Evolutionary conservation across 2,888 invertebrate species (phyloP).

Genomic region (Synanthedon andrenaeformis): DNA sequence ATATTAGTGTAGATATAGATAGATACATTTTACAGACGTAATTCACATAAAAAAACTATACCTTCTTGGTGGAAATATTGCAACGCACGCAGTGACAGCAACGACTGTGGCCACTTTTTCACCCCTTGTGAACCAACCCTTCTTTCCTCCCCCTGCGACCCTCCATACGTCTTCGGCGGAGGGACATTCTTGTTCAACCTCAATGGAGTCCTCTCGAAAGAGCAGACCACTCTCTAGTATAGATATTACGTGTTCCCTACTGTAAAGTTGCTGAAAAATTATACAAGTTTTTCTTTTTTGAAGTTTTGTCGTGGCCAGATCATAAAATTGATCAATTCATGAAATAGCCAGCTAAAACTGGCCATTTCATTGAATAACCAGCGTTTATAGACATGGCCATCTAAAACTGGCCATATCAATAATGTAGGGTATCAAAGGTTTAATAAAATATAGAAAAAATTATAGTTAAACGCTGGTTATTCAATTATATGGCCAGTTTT

Average conservation of each 20-base stretch:
- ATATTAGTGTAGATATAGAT: no score
- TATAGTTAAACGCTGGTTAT: no score
- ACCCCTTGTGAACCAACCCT: constrained; percentile 44
- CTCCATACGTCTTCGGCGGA: constrained; percentile 29
- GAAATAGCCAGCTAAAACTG: no score
- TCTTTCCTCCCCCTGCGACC: constrained; percentile 26
- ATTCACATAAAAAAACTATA: not conserved
- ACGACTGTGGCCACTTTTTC: constrained; percentile 22
- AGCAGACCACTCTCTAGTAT: constrained; percentile 55
- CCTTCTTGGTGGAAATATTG: constrained; percentile 23
- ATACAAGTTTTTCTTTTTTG: not conserved
- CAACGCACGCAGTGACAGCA: constrained; percentile 17
- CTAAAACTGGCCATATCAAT: no score
- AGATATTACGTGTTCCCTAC: constrained; percentile 33
- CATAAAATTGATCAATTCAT: no score
- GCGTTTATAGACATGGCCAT: no score
- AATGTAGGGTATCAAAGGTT: no score
- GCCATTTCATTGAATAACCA: no score
- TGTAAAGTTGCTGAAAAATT: constrained; percentile 37
- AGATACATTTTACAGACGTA: not conserved
- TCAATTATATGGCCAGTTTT: no score
- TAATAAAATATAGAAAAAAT: no score
- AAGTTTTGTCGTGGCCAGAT: no score
- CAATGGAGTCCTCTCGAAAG: constrained; percentile 53
- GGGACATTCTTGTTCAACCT: constrained; percentile 49